Percentiles rank a stretch among this genome's conserved stretches.
phyloP scores from a whole-genome alignment of 37 sponge, comb jelly and placozoan genomes.

The Theonella swinhoei region DNA sequence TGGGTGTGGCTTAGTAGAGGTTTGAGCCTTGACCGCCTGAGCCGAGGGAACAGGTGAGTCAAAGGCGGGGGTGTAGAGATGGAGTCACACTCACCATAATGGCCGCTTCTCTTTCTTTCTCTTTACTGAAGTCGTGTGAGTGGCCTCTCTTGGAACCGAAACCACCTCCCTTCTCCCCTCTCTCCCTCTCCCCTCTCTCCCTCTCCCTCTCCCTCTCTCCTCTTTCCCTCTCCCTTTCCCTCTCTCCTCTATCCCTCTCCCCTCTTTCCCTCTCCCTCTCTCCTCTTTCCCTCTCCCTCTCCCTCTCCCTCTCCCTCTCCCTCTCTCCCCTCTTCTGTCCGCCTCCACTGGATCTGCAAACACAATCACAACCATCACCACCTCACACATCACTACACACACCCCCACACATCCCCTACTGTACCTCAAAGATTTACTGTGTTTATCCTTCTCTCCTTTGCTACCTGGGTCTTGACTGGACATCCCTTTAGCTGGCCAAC shows the following conservation, averaged over 20 bases:
- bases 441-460: neutral
- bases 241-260: neutral
- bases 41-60: too few relatives aligned
- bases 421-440: neutral
- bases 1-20: neutral
- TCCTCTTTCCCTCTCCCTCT: conserved; percentile 10
- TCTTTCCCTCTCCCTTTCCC: neutral
- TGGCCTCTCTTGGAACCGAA: neutral
- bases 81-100: neutral
- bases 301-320: conserved; percentile 10
- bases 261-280: neutral
- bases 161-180: neutral
- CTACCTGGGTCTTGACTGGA: neutral
- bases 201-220: conserved; percentile 27
- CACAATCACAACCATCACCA: neutral
- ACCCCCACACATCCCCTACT: conserved; percentile 1
- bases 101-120: neutral
- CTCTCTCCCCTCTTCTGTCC: conserved; percentile 9
- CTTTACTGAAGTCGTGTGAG: neutral
- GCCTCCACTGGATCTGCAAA: neutral
- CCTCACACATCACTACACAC: neutral
- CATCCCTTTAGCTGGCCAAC: neutral
- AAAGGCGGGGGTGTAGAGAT: too few relatives aligned
- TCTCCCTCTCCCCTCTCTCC: conserved; percentile 11
- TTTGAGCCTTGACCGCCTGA: neutral